Evolutionary conservation across 2,888 invertebrate species (phyloP), one percentile per base, ranked within the genome.

Genomic region (Synanthedon vespiformis): DNA sequence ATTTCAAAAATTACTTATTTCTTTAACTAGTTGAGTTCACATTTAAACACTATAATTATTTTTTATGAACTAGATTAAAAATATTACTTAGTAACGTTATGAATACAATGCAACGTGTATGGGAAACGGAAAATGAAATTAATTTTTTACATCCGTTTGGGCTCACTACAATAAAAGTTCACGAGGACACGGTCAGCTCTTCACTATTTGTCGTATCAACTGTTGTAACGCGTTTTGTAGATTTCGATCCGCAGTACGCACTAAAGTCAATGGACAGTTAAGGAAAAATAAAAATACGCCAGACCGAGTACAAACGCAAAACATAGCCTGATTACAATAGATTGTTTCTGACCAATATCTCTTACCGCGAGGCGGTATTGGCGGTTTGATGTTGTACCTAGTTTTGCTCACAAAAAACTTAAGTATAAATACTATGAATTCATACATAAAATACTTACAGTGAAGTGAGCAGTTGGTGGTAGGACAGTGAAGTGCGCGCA

Each of bases 351-450:
- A 70, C 69, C 69, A 65, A 70, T 71, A 70, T 71, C 72, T 74
- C 73, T 72, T 72, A 61, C 69, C 72, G 71, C 71, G 70, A 73
- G 68, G 70, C 64, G 64, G 73, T 68, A 68, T 64, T 74, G 72
- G 69, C 72, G 34, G 34, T 78, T 78, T 72, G 72, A 76, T 79
- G 80, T 78, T 80, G 76, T 70, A 68, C 51, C 71, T 66, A 72
- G 73, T 70, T 76, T n/a, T 74, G 80, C 80, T 83, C 78, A 81
- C 77, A 75, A 77, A 66, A 67, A 64, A 68, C 70, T 34, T 34
- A 34, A 34, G 75, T 81, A 80, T 81, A 81, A 72, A 76, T 82
- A 83, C 74, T 82, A 82, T 72, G 78, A 22, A 72, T 79, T 80
- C 82, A 83, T 83, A 81, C 76, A 81, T 80, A 73, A 64, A 68